Evolutionary conservation across 2,113 vertebrate genomes (phyloP).

Genomic region (Oryzias javanicus): DNA sequence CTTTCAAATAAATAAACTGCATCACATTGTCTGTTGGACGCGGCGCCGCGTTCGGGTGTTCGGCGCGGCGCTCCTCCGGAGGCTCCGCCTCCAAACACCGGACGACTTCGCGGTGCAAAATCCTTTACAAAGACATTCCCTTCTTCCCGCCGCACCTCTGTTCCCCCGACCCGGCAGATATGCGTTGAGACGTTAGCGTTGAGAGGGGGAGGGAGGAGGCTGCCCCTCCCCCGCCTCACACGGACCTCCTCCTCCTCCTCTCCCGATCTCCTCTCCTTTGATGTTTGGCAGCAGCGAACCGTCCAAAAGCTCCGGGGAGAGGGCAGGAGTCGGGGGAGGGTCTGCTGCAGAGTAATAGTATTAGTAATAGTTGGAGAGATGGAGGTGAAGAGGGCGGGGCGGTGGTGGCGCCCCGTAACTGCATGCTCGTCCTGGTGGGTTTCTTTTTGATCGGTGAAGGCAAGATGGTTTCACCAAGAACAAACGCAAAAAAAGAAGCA

Average conservation of each 20-base stretch:
- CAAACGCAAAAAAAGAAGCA: slow-evolving; percentile 64
- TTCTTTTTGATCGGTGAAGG: slow-evolving; percentile 71
- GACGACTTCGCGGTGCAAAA: slow-evolving; percentile 52
- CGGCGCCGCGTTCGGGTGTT: slow-evolving; percentile 1
- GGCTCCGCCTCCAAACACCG: slow-evolving; percentile 12
- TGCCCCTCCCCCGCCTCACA: slow-evolving; percentile 71
- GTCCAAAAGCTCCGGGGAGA: slow-evolving; percentile 74
- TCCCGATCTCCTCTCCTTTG: slow-evolving; percentile 59
- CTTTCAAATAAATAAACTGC: slow-evolving; percentile 79
- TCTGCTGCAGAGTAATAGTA: slow-evolving; percentile 30
- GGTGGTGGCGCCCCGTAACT: slow-evolving; percentile 75
- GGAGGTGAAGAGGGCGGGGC: slow-evolving; percentile 16
- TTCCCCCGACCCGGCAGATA: slow-evolving; percentile 6
- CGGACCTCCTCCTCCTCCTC: slow-evolving; percentile 53
- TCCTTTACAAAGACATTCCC: slow-evolving; percentile 63
- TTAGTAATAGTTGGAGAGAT: slow-evolving; percentile 41
- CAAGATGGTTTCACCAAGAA: slow-evolving; percentile 72
- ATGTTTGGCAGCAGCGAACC: slow-evolving; percentile 83
- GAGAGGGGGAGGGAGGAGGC: slow-evolving; percentile 20
- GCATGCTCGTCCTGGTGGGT: slow-evolving; percentile 87
- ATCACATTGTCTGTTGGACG: slow-evolving; percentile 75
- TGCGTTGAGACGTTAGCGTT: slow-evolving; percentile 69
- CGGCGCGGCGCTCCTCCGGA: slow-evolving; percentile 23
- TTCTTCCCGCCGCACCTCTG: slow-evolving; percentile 31
- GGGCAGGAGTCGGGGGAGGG: slow-evolving; percentile 48